Percentiles rank a stretch among this genome's conserved stretches.
Evolutionary conservation across 2,113 vertebrate genomes (phyloP).

Genomic region (Oncorhynchus keta): DNA sequence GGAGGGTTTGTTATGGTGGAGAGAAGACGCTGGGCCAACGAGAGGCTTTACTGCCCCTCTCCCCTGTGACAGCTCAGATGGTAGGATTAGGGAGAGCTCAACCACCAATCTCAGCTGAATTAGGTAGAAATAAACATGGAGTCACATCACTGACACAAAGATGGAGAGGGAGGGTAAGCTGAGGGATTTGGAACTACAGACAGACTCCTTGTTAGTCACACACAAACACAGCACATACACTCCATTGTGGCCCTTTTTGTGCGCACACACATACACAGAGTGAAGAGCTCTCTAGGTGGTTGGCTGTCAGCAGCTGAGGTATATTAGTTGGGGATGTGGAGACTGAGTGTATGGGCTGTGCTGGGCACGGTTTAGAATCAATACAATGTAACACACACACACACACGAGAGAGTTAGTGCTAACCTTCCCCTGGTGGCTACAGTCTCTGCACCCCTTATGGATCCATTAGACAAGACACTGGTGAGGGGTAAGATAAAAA

Average conservation of each 20-base stretch:
- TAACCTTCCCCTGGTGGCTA: no score
- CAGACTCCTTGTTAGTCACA: no score
- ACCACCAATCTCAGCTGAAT: conserved; percentile 13
- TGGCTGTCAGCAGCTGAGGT: background rate
- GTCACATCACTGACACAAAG: conserved; percentile 17
- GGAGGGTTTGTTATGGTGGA: background rate
- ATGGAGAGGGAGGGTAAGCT: background rate
- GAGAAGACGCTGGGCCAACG: conserved; percentile 20
- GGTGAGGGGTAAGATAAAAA: no score
- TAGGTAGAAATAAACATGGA: conserved; percentile 30
- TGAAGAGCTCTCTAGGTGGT: background rate
- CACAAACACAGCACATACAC: no score
- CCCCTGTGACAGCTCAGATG: conserved; percentile 21
- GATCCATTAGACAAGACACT: no score
- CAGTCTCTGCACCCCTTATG: no score
- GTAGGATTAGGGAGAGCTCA: conserved; percentile 11
- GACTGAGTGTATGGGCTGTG: background rate
- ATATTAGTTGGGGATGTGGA: background rate
- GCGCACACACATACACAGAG: no score
- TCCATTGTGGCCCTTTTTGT: no score
- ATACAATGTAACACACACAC: background rate
- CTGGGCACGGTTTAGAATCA: conserved; percentile 28
- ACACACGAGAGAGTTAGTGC: no score
- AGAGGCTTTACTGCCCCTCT: conserved; percentile 37
- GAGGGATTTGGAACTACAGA: no score